Base-by-base conservation (phyloP, 1,140 invertebrate genomes). In the Brachionus sp. region DNA sequence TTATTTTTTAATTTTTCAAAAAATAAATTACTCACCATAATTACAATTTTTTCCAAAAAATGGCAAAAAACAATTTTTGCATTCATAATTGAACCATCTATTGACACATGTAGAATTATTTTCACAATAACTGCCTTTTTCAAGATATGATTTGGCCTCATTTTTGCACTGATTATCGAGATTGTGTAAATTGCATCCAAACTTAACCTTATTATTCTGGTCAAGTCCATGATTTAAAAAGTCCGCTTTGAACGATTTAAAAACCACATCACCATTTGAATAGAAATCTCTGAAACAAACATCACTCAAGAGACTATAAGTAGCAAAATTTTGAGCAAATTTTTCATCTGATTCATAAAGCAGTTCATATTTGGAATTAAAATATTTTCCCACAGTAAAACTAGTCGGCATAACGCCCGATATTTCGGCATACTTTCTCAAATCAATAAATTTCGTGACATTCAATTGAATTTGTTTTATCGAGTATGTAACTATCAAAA, bases 31-130 rank as follows among this genome's bases (percentile, higher is more conserved):
- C 35, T 37, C 42, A 66, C 50, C 77, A 16, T 62, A 80, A 29
- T 80, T 50, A 39, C 77, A 80, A 62, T 80, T 80, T 80, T 80
- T 80, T 3, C 77, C 77, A 66, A 23, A 80, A 62, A 62, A 80
- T 80, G 77, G 77, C 25, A 44, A n/a, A 57, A 6, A 19, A 62
- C 77, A 80, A 19, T 66, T 66, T 62, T 62, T 57, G 33, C 77
- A 80, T 80, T 80, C 77, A 29, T 62, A 80, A 80, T 80, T 62
- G 33, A 66, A 66, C 50, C 77, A 57, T 80, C 33, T 57, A 16
- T 62, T 62, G 13, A 42, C 12, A 35, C 77, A 80, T 35, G 50
- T 80, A 4, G 77, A 80, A 66, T 78, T 78, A 53, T 78, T 78
- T 37, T 42, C 23, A 53, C 75, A 78, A 25, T 53, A 78, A 57